These are phyloP conservation scores for Dreissena rostriformis DNA, from an alignment of 1,140 invertebrate genomes.

Conservation along the genomic window DNA sequence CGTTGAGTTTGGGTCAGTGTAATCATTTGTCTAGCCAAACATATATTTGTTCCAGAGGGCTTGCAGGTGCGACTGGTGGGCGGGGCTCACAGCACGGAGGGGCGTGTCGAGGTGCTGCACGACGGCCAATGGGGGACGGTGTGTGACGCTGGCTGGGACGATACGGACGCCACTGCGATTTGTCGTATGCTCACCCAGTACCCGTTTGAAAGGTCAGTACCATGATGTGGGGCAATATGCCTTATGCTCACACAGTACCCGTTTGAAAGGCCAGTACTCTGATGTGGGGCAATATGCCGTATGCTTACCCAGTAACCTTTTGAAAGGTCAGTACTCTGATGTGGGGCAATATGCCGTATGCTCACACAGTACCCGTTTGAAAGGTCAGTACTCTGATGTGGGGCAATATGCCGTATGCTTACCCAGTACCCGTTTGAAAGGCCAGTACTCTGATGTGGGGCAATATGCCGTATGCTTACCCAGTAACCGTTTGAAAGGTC, in stretches of 20 bases:
- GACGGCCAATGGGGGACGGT: conserved; percentile 62
- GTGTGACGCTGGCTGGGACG: conserved; percentile 61
- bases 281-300: too few species aligned
- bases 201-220: conserved; percentile 35
- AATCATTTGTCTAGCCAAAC: too few species aligned
- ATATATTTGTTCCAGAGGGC: conserved; percentile 17
- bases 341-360: too few species aligned
- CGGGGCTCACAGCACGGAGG: conserved; percentile 44
- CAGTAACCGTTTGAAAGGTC: conserved; percentile 36
- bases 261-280: background rate
- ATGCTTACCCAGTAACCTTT: too few species aligned
- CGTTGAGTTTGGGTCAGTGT: background rate
- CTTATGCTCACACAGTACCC: background rate
- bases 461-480: conserved; percentile 40
- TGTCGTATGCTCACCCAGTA: conserved; percentile 42
- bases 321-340: too few species aligned
- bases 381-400: too few species aligned
- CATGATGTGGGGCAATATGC: too few species aligned
- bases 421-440: conserved; percentile 27
- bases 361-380: too few species aligned
- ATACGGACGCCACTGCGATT: conserved; percentile 56
- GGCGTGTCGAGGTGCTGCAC: conserved; percentile 62
- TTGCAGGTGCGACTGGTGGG: conserved; percentile 27
- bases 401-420: conserved; percentile 51
- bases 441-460: too few species aligned